Evolutionary conservation across 2,888 invertebrate species (phyloP).

Genomic region (Hoplodrina ambigua): DNA sequence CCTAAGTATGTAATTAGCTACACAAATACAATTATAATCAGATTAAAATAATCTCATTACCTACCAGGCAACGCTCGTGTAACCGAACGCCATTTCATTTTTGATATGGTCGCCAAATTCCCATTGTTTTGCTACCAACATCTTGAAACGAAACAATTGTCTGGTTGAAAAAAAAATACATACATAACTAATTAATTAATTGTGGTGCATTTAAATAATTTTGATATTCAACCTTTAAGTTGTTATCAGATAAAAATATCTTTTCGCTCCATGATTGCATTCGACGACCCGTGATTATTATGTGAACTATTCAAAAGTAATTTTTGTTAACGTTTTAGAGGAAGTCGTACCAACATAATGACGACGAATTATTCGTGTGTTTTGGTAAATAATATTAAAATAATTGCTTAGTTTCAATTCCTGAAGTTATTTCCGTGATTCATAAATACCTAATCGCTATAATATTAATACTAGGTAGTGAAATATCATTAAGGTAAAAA

Average conservation of each 20-base stretch:
- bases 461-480: too few species aligned
- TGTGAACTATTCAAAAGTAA: constrained; percentile 51
- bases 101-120: neutral
- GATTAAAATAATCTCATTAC: neutral
- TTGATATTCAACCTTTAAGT: constrained; percentile 41
- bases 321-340: constrained; percentile 33
- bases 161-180: constrained; percentile 21
- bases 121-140: constrained; percentile 32
- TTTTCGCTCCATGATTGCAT: constrained; percentile 54
- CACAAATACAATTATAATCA: neutral
- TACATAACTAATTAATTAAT: constrained; percentile 32
- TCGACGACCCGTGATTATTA: constrained; percentile 38
- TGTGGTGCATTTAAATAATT: constrained; percentile 43
- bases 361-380: constrained; percentile 21
- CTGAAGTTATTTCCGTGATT: constrained; percentile 18
- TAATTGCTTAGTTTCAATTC: constrained; percentile 34
- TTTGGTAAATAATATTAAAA: constrained; percentile 22
- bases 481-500: too few species aligned
- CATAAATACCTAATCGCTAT: neutral
- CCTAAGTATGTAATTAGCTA: neutral
- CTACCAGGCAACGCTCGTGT: constrained; percentile 14
- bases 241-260: constrained; percentile 47
- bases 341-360: constrained; percentile 44
- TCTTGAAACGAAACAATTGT: neutral
- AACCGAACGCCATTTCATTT: neutral